Evolutionary conservation across 2,888 invertebrate genomes (phyloP), one percentile per base, ranked within the genome.

Genomic region (Osedax fenrisi): DNA sequence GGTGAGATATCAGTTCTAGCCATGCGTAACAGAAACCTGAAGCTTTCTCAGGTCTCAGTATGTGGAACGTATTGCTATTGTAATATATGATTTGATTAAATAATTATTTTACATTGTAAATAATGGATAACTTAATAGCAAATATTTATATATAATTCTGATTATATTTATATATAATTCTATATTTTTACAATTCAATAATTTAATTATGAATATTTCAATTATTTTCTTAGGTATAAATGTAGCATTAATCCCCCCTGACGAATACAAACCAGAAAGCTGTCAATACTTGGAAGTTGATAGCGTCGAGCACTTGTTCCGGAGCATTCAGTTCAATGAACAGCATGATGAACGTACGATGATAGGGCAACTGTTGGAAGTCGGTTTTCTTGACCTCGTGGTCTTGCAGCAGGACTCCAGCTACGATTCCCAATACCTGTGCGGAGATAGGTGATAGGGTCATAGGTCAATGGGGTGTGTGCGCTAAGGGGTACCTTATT

Each of bases 11-110:
- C 68, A 99, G 87, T 85, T 99, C 98, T 75, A 99, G 86, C 98
- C 99, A 99, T 1, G 97, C 93, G 85, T 93, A 98, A 75, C 94
- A 91, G 85, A 99, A 99, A 0, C 93, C 95, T 0, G 98, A 94
- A 0, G 93, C 94, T 80, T 92, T 90, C 67, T 90, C 89, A 10
- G 98, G 98, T 75, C 94, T 88, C 78, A 98, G 87, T 80, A 95
- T 91, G 82, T 95, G 94, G 79, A 96, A 88, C 0, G 94, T 92
- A 85, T 96, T 94, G 83, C 85, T 85, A 80, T 13, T n/a, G n/a
- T n/a, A n/a, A n/a, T n/a, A 82, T 78, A 26, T 61, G 10, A 41
- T n/a, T n/a, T n/a, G n/a, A n/a, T n/a, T n/a, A n/a, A n/a, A n/a
- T n/a, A n/a, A n/a, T n/a, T n/a, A n/a, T n/a, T n/a, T n/a, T n/a